phyloP scores from a whole-genome alignment of 2,888 invertebrate species.

The Ephialtes manifestator region DNA sequence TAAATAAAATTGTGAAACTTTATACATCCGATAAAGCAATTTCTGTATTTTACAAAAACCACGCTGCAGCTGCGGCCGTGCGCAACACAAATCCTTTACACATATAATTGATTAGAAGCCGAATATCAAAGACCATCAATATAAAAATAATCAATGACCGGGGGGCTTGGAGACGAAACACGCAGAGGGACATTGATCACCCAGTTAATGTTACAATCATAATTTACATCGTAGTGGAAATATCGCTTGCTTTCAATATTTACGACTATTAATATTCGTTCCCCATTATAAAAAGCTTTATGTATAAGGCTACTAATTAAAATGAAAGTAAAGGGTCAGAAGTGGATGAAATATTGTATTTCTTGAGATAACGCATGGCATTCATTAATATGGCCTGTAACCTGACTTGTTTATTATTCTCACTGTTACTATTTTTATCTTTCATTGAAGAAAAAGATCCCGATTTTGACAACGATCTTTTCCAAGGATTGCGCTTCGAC shows the following conservation, averaged over 20 bases:
- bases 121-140: too few species aligned
- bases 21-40: neutral
- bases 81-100: neutral
- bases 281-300: too few species aligned
- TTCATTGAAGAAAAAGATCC: slow-evolving; percentile 5
- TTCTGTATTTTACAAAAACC: neutral
- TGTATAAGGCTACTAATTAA: too few species aligned
- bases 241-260: too few species aligned
- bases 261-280: too few species aligned
- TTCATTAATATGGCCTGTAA: neutral
- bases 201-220: neutral
- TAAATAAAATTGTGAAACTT: neutral
- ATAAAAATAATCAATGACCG: too few species aligned
- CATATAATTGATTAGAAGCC: neutral
- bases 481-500: slow-evolving; percentile 16
- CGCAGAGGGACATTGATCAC: too few species aligned
- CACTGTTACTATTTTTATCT: neutral
- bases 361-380: neutral
- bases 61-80: neutral
- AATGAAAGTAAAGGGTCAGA: too few species aligned
- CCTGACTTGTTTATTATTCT: neutral
- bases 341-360: neutral
- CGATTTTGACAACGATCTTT: neutral
- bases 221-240: neutral
- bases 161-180: too few species aligned